Conservation (phyloP, 2,113 vertebrate species). For the Setophaga kirtlandii region DNA sequence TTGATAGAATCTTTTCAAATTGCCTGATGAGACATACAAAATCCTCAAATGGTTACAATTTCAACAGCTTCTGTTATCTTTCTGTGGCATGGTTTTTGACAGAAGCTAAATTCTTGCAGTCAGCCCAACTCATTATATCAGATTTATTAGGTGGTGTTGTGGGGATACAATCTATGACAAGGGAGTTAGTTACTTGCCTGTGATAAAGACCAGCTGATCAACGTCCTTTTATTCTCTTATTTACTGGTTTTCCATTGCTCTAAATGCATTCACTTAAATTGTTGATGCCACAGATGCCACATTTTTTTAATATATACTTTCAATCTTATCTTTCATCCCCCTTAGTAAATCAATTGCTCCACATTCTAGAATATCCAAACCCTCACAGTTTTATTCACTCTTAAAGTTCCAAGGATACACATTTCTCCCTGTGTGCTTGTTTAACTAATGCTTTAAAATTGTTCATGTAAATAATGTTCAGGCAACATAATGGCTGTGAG, state of each 20-base stretch:
- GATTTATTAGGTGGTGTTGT: neutral
- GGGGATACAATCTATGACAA: conserved; percentile 25
- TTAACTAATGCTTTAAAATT: neutral
- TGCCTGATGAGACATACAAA: neutral
- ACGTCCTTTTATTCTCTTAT: conserved; percentile 21
- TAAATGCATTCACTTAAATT: neutral
- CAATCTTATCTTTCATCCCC: neutral
- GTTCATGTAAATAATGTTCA: neutral
- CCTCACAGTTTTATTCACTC: neutral
- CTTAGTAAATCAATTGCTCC: neutral
- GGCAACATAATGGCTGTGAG: neutral
- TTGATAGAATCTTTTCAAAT: neutral
- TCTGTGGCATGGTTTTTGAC: neutral
- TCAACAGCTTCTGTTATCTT: neutral
- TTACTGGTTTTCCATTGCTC: neutral
- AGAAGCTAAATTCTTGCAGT: conserved; percentile 9
- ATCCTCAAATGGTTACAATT: neutral
- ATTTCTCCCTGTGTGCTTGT: neutral
- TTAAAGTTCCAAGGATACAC: neutral
- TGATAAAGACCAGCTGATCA: neutral
- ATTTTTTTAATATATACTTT: neutral
- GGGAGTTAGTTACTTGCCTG: neutral
- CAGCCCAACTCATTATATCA: neutral
- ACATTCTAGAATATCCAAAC: neutral
- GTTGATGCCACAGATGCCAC: neutral